Evolutionary conservation across 2,113 vertebrate genomes (phyloP).

Genomic region (Ondatra zibethicus): DNA sequence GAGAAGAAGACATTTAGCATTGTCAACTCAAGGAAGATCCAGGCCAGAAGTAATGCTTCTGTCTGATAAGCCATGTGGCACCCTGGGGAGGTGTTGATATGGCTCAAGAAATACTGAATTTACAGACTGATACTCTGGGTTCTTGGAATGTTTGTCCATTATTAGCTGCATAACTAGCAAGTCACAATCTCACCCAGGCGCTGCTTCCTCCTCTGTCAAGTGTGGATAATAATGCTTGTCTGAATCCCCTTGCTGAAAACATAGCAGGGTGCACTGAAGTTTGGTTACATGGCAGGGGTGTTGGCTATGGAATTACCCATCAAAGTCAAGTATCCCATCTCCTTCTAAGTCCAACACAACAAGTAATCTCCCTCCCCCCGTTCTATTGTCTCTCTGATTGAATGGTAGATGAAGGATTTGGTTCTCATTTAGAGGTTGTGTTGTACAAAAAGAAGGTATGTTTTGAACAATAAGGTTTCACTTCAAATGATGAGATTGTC

Average conservation of each 20-base stretch:
- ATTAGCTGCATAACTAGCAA: constrained; percentile 20
- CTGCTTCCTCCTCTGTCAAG: constrained; percentile 52
- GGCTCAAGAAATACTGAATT: not conserved
- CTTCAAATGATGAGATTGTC: not conserved
- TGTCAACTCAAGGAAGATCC: not conserved
- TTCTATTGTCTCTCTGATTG: not conserved
- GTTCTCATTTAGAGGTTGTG: not conserved
- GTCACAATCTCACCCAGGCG: constrained; percentile 21
- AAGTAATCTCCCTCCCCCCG: not conserved
- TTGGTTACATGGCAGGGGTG: not conserved
- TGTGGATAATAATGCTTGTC: not conserved
- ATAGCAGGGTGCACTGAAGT: not conserved
- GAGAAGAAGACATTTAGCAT: not conserved
- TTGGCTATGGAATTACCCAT: not conserved
- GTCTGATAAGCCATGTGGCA: constrained; percentile 34
- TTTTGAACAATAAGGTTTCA: not conserved
- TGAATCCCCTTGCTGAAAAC: not conserved
- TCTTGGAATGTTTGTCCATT: not conserved
- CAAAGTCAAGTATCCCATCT: not conserved
- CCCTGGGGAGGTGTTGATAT: not conserved
- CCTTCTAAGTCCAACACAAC: not conserved
- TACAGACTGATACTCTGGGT: not conserved
- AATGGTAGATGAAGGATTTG: not conserved
- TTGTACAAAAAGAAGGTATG: not conserved
- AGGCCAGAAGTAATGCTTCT: not conserved